Conservation (phyloP, 2,113 vertebrate genomes). For the Morone chrysops region DNA sequence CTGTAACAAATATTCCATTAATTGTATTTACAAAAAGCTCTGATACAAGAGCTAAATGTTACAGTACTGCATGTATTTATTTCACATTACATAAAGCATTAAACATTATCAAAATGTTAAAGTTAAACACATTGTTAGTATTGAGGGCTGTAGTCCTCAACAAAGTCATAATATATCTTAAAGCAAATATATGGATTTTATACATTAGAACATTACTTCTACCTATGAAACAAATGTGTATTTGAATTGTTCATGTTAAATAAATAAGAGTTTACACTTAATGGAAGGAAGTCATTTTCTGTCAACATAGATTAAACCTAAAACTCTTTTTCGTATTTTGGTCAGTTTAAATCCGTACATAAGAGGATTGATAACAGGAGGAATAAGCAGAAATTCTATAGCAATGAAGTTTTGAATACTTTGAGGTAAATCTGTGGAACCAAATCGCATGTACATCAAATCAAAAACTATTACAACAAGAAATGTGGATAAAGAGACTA, state of each 20-base stretch:
- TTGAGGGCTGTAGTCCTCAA: no score
- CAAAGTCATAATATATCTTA: no score
- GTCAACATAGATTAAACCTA: neutral
- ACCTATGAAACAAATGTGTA: no score
- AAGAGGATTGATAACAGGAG: slow-evolving; percentile 57
- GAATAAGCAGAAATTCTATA: slow-evolving; percentile 59
- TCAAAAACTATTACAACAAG: slow-evolving; percentile 39
- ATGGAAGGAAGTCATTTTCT: neutral
- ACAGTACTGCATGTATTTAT: no score
- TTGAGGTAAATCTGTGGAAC: slow-evolving; percentile 33
- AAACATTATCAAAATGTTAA: no score
- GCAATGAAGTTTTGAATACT: slow-evolving; percentile 58
- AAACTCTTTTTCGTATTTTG: slow-evolving; percentile 60
- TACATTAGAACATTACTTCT: no score
- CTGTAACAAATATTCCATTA: no score
- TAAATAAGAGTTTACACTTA: neutral
- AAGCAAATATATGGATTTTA: no score
- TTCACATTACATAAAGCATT: no score
- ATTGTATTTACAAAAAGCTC: no score
- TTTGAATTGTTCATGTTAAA: neutral
- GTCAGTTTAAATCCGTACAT: slow-evolving; percentile 65
- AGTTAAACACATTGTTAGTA: no score
- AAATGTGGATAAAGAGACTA: slow-evolving; percentile 47
- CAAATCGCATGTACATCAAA: slow-evolving; percentile 63
- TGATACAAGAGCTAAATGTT: no score